Conservation (phyloP, 2,113 vertebrate genomes). For the Psilopsiagon aymara region DNA sequence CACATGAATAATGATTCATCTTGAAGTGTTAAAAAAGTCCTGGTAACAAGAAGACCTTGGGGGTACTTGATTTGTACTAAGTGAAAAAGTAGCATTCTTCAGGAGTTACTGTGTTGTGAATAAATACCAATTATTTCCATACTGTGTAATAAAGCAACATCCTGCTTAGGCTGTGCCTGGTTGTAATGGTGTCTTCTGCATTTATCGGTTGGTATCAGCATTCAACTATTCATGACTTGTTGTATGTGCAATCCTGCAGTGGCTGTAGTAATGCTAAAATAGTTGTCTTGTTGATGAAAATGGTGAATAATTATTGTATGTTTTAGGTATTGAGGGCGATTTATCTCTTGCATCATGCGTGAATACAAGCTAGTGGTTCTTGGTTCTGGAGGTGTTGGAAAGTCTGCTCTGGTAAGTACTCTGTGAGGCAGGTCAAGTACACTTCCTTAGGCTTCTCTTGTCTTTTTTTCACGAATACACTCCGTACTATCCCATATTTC, state of each 20-base stretch:
- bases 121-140: background rate
- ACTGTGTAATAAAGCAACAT: background rate
- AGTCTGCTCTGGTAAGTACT: slow-evolving; percentile 89
- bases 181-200: background rate
- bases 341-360: slow-evolving; percentile 84
- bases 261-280: background rate
- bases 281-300: background rate
- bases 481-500: background rate
- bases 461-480: background rate
- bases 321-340: slow-evolving; percentile 73
- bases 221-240: background rate
- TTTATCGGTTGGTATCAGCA: background rate
- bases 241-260: background rate
- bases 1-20: background rate
- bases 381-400: slow-evolving; percentile 91
- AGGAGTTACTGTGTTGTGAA: background rate
- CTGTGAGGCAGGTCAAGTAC: background rate
- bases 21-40: background rate
- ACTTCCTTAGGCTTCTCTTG: background rate
- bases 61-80: background rate
- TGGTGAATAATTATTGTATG: background rate
- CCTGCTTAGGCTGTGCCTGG: background rate
- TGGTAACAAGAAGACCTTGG: background rate
- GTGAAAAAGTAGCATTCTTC: background rate
- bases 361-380: slow-evolving; percentile 93